Base-by-base conservation (phyloP, 2,888 invertebrate species). In the Morpho helenor region DNA sequence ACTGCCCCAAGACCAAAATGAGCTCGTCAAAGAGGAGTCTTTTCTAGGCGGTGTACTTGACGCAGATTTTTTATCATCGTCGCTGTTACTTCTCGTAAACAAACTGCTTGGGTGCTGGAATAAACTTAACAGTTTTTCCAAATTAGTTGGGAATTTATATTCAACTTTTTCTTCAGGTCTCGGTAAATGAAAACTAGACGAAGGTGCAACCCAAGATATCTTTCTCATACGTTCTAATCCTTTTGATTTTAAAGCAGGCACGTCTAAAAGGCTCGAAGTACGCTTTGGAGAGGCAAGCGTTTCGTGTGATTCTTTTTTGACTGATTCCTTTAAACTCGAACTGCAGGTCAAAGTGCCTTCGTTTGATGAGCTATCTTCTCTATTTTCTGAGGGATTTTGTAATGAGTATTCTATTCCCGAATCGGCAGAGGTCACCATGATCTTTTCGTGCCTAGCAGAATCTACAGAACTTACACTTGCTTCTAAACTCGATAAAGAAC, bases 71-170 rank as follows among this genome's bases (percentile, higher is more conserved):
- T 75, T 87, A n/a, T 89, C 89, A 7, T 91, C 88, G 6, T 91
- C 87, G 10, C 71, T 76, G 0, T 77, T 75, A 6, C 62, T 66
- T 60, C 93, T 91, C 8, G 93, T 91, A 70, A 94, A 94, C 53
- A 94, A 77, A 66, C 91, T 92, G 52, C 90, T 88, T 0, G 94
- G 93, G 73, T 93, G 92, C 65, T 94, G 93, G 73, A 95, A 94
- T 2, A 94, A 69, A 39, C 93, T 94, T 0, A 94, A 72, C 3
- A 95, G 76, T 71, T 93, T 94, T 63, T 94, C 94, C 53, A 94
- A 82, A 71, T 93, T 92, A 7, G 93, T 91, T 0, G 93, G 92
- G 10, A 83, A 57, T 62, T 91, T 91, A 0, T 75, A 67, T 9
- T 88, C 88, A 0, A 68, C 57, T 53, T 81, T 83, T 2, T 89